Conservation (phyloP, 2,888 invertebrate genomes). For the Amblyjoppa proteus region DNA sequence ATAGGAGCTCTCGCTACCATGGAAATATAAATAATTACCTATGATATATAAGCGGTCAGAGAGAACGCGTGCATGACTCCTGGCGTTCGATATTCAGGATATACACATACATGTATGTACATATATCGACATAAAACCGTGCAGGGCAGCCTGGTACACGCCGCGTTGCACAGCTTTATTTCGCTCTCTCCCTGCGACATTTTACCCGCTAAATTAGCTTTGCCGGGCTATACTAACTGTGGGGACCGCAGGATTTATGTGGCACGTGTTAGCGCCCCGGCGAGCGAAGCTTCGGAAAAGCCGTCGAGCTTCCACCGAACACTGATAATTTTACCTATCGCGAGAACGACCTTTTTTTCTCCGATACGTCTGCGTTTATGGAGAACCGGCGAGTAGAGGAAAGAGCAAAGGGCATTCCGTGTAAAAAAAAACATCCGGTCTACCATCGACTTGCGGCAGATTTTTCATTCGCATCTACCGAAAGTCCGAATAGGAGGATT, state of each 20-base stretch:
- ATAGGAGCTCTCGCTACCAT: slow-evolving; percentile 29
- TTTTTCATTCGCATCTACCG: too few species aligned
- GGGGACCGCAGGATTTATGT: slow-evolving; percentile 75
- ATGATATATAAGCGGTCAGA: slow-evolving; percentile 77
- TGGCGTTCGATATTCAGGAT: slow-evolving; percentile 61
- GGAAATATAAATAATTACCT: slow-evolving; percentile 82
- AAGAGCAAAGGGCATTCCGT: background rate
- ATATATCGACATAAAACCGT: slow-evolving; percentile 59
- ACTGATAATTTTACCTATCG: slow-evolving; percentile 1
- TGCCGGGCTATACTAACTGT: slow-evolving; percentile 62
- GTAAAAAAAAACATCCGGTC: background rate
- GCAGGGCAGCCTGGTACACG: slow-evolving; percentile 58
- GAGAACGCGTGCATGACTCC: slow-evolving; percentile 57
- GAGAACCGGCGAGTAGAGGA: background rate
- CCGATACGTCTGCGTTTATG: background rate
- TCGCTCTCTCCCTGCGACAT: slow-evolving; percentile 75
- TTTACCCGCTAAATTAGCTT: slow-evolving; percentile 81
- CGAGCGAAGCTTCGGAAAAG: slow-evolving; percentile 65
- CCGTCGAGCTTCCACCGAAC: slow-evolving; percentile 59
- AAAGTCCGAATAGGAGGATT: too few species aligned
- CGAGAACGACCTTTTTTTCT: background rate
- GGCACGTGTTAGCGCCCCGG: slow-evolving; percentile 48
- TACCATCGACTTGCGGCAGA: background rate
- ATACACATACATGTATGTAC: slow-evolving; percentile 4
- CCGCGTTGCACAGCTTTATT: slow-evolving; percentile 76